Evolutionary conservation across 2,888 invertebrate species (phyloP).

Genomic region (Drosophila bunnanda): DNA sequence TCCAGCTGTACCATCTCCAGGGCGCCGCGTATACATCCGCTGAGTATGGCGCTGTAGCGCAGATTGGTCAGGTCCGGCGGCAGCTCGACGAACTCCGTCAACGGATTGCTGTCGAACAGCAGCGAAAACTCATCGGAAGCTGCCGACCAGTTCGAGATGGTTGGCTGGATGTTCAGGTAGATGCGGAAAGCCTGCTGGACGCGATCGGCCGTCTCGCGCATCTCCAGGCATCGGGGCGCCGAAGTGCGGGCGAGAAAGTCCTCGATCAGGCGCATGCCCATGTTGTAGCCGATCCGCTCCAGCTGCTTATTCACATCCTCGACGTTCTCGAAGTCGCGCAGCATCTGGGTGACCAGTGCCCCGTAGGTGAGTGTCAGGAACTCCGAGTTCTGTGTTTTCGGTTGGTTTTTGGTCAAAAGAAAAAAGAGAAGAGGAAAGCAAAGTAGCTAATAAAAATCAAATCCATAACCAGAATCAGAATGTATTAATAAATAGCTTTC

Average conservation of each 20-base stretch:
- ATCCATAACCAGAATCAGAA: slow-evolving; percentile 24
- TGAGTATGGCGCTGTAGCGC: slow-evolving; percentile 96
- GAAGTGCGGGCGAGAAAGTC: slow-evolving; percentile 97
- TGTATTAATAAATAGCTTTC: slow-evolving; percentile 1
- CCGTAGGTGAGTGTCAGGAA: slow-evolving; percentile 99
- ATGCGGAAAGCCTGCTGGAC: slow-evolving; percentile 92
- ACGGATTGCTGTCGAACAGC: slow-evolving; percentile 96
- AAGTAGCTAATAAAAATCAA: slow-evolving; percentile 32
- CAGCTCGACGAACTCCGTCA: slow-evolving; percentile 98
- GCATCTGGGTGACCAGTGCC: slow-evolving; percentile 97
- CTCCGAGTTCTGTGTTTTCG: slow-evolving; percentile 93
- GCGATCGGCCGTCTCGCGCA: slow-evolving; percentile 98
- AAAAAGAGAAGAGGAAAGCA: slow-evolving; percentile 36
- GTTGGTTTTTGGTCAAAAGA: slow-evolving; percentile 25
- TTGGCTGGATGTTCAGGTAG: slow-evolving; percentile 96
- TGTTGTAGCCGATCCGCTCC: slow-evolving; percentile 98
- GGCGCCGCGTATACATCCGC: slow-evolving; percentile 96
- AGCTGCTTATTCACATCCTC: slow-evolving; percentile 99
- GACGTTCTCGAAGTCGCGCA: slow-evolving; percentile 97
- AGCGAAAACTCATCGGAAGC: slow-evolving; percentile 98
- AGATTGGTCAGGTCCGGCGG: slow-evolving; percentile 93
- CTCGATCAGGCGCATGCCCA: slow-evolving; percentile 98
- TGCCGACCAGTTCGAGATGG: slow-evolving; percentile 97
- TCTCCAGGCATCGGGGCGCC: slow-evolving; percentile 95
- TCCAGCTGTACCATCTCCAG: slow-evolving; percentile 99